Evolutionary conservation across 1,140 invertebrate genomes (phyloP).

Genomic region (Ceratina australensis): DNA sequence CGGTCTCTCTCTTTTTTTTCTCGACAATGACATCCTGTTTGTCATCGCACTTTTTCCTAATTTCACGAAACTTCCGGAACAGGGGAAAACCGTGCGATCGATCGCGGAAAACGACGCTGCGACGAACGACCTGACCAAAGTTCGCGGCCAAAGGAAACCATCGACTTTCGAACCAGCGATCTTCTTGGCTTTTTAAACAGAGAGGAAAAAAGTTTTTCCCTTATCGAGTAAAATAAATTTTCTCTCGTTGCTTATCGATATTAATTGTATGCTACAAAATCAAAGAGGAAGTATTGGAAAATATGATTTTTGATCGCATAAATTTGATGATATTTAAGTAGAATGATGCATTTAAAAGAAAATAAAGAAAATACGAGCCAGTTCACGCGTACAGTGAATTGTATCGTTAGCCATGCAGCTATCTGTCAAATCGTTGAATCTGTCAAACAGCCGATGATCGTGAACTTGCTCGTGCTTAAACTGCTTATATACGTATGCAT

Average conservation of each 20-base stretch:
- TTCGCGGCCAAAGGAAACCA: conserved; percentile 34
- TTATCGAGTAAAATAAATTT: no score
- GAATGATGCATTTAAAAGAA: neutral
- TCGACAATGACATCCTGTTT: neutral
- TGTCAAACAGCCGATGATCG: no score
- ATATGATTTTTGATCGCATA: neutral
- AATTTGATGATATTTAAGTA: neutral
- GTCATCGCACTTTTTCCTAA: neutral
- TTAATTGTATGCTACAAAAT: no score
- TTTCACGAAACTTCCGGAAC: neutral
- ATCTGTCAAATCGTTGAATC: neutral
- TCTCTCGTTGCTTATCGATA: no score
- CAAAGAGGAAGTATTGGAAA: no score
- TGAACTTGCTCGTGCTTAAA: no score
- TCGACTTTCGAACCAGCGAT: neutral
- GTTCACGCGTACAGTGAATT: no score
- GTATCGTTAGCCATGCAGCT: neutral
- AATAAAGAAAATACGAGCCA: neutral
- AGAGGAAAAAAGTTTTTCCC: no score
- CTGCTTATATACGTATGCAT: no score
- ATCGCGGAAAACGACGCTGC: conserved; percentile 30
- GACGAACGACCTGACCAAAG: neutral
- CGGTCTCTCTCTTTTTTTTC: neutral
- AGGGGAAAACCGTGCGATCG: conserved; percentile 22
- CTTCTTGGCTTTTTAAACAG: neutral